Conservation (phyloP, 2,797 vertebrate species). For the Centroberyx gerrardi region DNA sequence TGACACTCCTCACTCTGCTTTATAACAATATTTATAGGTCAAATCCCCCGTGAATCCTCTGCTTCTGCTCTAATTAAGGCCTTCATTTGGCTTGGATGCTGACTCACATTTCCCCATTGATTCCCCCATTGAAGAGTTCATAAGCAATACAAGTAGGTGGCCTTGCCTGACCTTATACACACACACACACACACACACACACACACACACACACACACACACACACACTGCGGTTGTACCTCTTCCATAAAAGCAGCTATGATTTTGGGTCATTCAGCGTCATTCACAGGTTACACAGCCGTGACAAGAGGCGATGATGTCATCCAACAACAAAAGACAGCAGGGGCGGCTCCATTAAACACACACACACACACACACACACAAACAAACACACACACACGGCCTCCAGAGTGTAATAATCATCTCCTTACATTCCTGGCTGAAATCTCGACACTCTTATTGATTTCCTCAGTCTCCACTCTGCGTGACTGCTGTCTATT, state of each 20-base stretch:
- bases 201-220: neutral
- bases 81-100: neutral
- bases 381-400: slow-evolving; percentile 30
- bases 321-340: slow-evolving; percentile 55
- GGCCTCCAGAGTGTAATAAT: slow-evolving; percentile 46
- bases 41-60: slow-evolving; percentile 35
- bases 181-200: slow-evolving; percentile 7
- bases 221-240: neutral
- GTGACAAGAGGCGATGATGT: slow-evolving; percentile 55
- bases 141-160: neutral
- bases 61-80: slow-evolving; percentile 5
- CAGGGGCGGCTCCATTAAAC: slow-evolving; percentile 10
- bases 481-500: slow-evolving; percentile 36
- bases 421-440: slow-evolving; percentile 45
- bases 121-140: slow-evolving; percentile 14
- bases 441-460: slow-evolving; percentile 59
- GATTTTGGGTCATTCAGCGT: neutral
- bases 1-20: neutral
- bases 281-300: slow-evolving; percentile 44
- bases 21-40: slow-evolving; percentile 38
- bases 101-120: neutral
- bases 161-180: slow-evolving; percentile 3
- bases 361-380: slow-evolving; percentile 36
- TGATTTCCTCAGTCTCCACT: slow-evolving; percentile 60
- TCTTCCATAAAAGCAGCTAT: neutral